A percentile compares a stretch with the other conserved stretches of the same genome.
Conservation (phyloP, 2,113 vertebrate genomes). For the Alligator sinensis region DNA sequence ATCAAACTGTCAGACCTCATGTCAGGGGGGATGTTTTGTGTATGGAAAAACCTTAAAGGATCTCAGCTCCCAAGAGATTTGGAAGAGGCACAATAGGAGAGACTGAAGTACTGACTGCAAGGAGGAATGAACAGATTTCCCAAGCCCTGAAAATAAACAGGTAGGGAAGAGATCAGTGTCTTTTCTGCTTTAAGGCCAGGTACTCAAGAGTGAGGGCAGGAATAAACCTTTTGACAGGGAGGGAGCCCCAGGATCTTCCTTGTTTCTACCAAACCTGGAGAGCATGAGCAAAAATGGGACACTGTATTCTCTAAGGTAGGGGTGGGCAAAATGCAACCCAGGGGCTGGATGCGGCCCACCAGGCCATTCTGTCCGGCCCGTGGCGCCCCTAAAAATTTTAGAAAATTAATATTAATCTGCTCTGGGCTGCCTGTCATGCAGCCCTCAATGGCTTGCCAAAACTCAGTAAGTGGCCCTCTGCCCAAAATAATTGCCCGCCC, state of each 20-base stretch:
- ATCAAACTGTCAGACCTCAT: background rate
- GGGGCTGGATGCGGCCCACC: too few species aligned
- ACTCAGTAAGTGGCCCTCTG: background rate
- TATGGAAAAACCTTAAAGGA: background rate
- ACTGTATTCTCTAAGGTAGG: background rate
- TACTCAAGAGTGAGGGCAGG: background rate
- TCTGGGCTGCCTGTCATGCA: too few species aligned
- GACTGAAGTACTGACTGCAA: background rate
- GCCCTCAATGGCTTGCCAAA: background rate
- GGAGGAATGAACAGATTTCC: too few species aligned
- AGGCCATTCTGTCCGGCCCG: too few species aligned
- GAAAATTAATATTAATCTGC: too few species aligned
- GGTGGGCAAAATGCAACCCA: too few species aligned
- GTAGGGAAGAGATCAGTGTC: background rate
- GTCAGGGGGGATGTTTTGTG: background rate
- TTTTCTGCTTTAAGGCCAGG: background rate
- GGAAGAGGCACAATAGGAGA: background rate
- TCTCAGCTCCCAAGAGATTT: background rate
- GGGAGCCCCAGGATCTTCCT: too few species aligned
- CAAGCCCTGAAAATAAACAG: background rate
- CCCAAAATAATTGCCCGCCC: background rate
- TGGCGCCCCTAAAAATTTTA: too few species aligned
- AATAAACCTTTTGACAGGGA: background rate
- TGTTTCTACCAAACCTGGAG: too few species aligned
- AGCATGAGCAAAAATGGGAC: background rate